These are phyloP conservation scores for Pemphredon lugubris DNA, from an alignment of 2,888 invertebrate genomes.

Conservation along the genomic window DNA sequence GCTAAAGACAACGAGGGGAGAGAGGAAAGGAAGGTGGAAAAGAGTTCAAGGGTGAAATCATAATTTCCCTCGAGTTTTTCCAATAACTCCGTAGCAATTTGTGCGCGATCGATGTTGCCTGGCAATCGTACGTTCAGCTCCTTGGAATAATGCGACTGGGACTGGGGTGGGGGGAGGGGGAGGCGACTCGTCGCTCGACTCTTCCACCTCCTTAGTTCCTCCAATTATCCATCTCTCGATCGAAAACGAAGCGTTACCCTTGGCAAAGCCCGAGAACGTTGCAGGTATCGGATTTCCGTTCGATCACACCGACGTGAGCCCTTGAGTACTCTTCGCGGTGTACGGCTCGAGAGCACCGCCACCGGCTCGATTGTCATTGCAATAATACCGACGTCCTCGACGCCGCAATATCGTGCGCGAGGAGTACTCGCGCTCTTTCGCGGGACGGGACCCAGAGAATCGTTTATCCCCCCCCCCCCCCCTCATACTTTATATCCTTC, in stretches of 20 bases:
- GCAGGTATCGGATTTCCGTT: constrained; percentile 54
- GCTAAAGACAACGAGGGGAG: neutral
- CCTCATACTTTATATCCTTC: too few species aligned
- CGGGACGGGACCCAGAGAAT: constrained; percentile 16
- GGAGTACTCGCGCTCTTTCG: constrained; percentile 1
- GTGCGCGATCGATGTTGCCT: neutral
- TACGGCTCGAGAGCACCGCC: constrained; percentile 9
- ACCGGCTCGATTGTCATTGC: constrained; percentile 29
- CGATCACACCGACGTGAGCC: constrained; percentile 31
- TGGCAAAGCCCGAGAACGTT: constrained; percentile 8
- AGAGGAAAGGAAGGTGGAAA: neutral
- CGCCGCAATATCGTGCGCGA: constrained; percentile 27
- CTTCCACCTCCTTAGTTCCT: constrained; percentile 27
- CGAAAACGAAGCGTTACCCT: constrained; percentile 42
- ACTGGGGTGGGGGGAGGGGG: too few species aligned
- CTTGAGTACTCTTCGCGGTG: constrained; percentile 10
- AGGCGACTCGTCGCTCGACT: constrained; percentile 34
- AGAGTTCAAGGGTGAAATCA: constrained; percentile 24
- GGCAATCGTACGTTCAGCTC: constrained; percentile 38
- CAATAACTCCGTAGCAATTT: constrained; percentile 3
- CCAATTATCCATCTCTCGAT: constrained; percentile 49
- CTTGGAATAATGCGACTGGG: constrained; percentile 41
- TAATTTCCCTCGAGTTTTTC: constrained; percentile 13
- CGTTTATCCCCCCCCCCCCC: constrained; percentile 10
- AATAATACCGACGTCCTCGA: constrained; percentile 25